Evolutionary conservation across 2,888 invertebrate genomes (phyloP), one percentile per base, ranked within the genome.

Genomic region (Caenorhabditis doughertyi): DNA sequence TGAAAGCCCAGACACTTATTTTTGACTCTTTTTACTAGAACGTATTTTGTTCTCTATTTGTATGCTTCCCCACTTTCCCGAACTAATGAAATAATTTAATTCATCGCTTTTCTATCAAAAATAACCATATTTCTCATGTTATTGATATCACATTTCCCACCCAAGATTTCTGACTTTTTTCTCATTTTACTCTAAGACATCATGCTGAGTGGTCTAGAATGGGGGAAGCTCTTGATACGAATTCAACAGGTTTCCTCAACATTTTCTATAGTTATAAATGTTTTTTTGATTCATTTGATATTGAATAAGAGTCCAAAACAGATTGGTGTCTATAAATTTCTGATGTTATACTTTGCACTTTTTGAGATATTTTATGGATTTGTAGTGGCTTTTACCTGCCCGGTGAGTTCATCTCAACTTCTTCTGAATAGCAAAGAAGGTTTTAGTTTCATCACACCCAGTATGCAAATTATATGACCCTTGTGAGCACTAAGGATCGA

Each of bases 341-440:
- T 72, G n/a, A 47, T 72, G 62, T 29, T 72, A 7, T 72, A 44
- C 51, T 51, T 72, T 18, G 29, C 72, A 7, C 9, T 35, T 18
- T 72, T 72, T 25, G 72, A 72, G 39, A 62, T 72, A 7, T 42
- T 60, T 39, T 72, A 72, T 25, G 44, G 47, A 9, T 13, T 72
- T 58, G 3, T 16, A n/a, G 47, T 35, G 8, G 18, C 7, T 11
- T 21, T 29, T 1, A 8, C 9, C 13, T 39, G 39, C 16, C 39
- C 39, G 39, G 39, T 39, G 16, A 39, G 2, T 13, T 9, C 4
- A 32, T 7, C 9, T 32, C 5, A 9, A 9, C 32, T 7, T 32
- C 9, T 32, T 32, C 32, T 32, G 32, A 32, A 32, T 11, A n/a
- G 8, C 2, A 11, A 11, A 23, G n/a, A 16, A 0, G 1, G 18